phyloP scores from a whole-genome alignment of 2,113 vertebrate species.

The Austrofundulus limnaeus region DNA sequence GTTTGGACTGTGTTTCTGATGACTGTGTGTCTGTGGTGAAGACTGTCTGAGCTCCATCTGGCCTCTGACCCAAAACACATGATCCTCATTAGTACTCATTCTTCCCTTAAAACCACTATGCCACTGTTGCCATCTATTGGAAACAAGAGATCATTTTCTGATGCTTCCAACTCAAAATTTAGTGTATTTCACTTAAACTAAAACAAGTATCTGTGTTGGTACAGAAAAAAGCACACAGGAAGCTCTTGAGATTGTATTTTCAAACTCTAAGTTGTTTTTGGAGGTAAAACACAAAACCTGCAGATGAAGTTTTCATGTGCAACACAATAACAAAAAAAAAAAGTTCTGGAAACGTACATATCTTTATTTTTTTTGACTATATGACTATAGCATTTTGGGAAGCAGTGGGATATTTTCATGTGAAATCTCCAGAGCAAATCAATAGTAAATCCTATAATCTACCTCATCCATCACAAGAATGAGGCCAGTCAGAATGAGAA shows the following conservation, averaged over 20 bases:
- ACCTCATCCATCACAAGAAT: conserved; percentile 61
- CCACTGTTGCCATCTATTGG: conserved; percentile 71
- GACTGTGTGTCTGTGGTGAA: conserved; percentile 51
- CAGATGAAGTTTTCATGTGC: too few relatives aligned
- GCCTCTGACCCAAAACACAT: conserved; percentile 56
- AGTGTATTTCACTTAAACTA: background rate
- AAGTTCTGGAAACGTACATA: background rate
- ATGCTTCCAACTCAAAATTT: background rate
- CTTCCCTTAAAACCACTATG: conserved; percentile 26
- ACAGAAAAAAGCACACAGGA: background rate
- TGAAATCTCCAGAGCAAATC: conserved; percentile 51
- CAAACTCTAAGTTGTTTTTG: too few relatives aligned
- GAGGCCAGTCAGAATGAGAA: conserved; percentile 39
- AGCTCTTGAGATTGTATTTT: background rate
- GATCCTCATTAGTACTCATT: conserved; percentile 53
- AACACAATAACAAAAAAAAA: too few relatives aligned
- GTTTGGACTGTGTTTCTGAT: conserved; percentile 43
- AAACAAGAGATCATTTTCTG: conserved; percentile 28
- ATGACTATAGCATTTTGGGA: conserved; percentile 8
- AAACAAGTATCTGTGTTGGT: background rate
- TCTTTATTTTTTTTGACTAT: background rate
- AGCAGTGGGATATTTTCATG: conserved; percentile 25
- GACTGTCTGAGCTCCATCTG: conserved; percentile 57
- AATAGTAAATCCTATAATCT: conserved; percentile 66
- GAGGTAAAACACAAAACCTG: too few relatives aligned